Evolutionary conservation across 2,113 vertebrate genomes (phyloP).

Genomic region (Brachyhypopomus gauderio): DNA sequence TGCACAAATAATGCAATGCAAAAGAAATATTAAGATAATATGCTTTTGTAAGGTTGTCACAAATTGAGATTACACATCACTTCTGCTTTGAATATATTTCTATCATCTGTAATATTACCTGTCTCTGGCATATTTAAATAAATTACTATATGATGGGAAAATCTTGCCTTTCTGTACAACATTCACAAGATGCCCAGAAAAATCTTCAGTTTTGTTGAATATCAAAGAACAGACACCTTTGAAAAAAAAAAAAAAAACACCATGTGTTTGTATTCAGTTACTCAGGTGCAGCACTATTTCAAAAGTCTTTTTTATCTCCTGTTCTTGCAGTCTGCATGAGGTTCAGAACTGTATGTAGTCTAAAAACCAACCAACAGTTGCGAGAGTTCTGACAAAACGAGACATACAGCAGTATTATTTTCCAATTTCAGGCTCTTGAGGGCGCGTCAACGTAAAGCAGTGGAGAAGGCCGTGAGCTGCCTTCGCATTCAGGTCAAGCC

Average conservation of each 20-base stretch:
- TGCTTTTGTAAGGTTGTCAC: no score
- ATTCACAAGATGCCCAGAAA: conserved; percentile 30
- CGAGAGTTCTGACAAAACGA: conserved; percentile 1
- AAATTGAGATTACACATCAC: no score
- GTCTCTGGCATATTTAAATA: conserved; percentile 32
- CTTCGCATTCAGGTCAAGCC: conserved; percentile 3
- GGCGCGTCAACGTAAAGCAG: conserved; percentile 11
- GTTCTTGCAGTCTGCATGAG: neutral
- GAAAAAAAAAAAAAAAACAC: conserved; percentile 3
- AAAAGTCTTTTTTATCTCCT: conserved; percentile 2
- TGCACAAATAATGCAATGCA: no score
- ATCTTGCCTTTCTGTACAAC: conserved; percentile 20
- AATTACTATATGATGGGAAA: conserved; percentile 2
- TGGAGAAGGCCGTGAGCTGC: neutral
- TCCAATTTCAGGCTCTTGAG: conserved; percentile 14
- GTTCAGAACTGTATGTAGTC: conserved; percentile 8
- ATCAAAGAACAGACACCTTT: conserved; percentile 37
- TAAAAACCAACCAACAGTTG: neutral
- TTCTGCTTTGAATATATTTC: neutral
- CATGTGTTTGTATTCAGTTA: conserved; percentile 31
- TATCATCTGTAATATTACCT: neutral
- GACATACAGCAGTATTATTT: neutral
- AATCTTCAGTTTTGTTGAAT: conserved; percentile 37
- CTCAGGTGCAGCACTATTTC: neutral
- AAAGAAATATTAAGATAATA: no score